These are phyloP conservation scores for Varecia variegata DNA, from an alignment of 2,797 vertebrate genomes.

Conservation along the genomic window DNA sequence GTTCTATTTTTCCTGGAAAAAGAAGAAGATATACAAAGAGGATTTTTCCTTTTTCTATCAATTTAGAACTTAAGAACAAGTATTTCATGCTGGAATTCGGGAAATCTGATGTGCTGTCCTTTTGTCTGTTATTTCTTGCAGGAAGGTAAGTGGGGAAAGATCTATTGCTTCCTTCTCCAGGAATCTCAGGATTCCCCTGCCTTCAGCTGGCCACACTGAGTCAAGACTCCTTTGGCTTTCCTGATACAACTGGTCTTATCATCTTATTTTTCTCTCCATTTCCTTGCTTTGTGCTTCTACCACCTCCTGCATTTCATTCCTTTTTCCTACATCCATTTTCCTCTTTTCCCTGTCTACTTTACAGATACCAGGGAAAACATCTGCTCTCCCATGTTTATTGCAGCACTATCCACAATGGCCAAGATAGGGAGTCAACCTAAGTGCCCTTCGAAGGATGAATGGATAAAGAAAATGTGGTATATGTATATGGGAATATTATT, in stretches of 20 bases:
- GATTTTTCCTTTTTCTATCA: neutral
- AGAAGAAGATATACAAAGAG: conserved; percentile 52
- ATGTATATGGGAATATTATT: neutral
- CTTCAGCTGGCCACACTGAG: neutral
- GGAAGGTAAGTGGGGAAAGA: neutral
- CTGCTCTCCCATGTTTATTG: neutral
- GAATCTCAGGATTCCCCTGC: neutral
- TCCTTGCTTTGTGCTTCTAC: neutral
- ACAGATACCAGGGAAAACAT: neutral
- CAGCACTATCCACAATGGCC: neutral
- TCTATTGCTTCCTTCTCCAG: neutral
- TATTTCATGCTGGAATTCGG: neutral
- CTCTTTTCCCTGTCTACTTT: neutral
- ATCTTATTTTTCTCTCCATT: neutral
- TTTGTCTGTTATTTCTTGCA: neutral
- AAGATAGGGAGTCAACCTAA: neutral
- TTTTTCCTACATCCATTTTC: neutral
- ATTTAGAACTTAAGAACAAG: conserved; percentile 17
- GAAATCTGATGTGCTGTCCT: neutral
- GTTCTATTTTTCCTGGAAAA: conserved; percentile 85
- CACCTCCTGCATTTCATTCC: neutral
- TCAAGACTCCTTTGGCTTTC: neutral
- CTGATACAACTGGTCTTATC: neutral
- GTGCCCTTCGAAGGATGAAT: neutral
- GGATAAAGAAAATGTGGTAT: neutral